Base-by-base conservation (phyloP, 2,113 vertebrate genomes). In the Platysteira castanea region DNA sequence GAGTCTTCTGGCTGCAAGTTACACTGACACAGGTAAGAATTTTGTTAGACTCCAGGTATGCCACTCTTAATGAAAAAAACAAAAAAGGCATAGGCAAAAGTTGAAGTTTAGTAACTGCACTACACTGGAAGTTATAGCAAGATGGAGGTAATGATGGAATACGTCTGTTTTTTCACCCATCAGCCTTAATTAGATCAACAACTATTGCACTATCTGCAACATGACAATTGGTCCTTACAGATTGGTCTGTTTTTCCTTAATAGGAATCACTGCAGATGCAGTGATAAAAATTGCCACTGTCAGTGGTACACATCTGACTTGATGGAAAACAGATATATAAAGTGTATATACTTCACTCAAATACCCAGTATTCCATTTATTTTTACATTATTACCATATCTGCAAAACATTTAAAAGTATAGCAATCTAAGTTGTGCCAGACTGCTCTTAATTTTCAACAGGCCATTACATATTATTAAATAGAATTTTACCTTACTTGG, bases 401-500 rank as follows among this genome's bases (percentile, higher is more conserved):
- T 56, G 41, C 28, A 84, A 93, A 93, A 41, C 59, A 83, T 71
- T 81, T 88, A 21, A 49, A 83, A 74, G 4, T 52, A 65, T 5
- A 88, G 69, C 49, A 16, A 71, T 31, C n/a, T 76, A 37, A 59
- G 22, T 35, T 79, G 5, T 65, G 11, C 8, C 63, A 81, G 53
- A 31, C 10, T 10, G 6, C 30, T 67, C 19, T 19, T 54, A 13
- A 74, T 35, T 94, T 87, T 52, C 59, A 87, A 68, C 3, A 64
- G 28, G 13, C 5, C 88, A 33, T 37, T 76, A n/a, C 11, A 28
- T 23, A 30, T 77, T 78, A 53, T 73, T 37, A 69, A 87, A 85
- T 5, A 14, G 33, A 37, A 74, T 54, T 89, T 96, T 93, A 99
- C 99, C 99, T 99, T 96, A 99, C 99, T 99, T 99, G 99, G 84